Conservation (phyloP, 2,888 invertebrate genomes). For the Drosophila mayaguana region DNA sequence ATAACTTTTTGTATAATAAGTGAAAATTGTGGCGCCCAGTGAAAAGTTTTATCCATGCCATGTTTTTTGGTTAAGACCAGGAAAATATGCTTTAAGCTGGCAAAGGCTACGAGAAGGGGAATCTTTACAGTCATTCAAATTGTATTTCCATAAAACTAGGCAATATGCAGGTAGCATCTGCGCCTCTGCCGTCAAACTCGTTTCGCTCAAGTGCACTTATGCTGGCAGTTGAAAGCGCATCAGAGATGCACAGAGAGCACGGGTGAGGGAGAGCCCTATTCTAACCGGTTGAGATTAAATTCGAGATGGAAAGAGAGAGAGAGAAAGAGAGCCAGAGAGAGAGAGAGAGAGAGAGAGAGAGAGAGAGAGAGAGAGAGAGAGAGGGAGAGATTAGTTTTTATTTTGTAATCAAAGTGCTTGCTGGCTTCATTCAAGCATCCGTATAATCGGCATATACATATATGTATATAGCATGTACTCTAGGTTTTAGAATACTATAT, state of each 20-base stretch:
- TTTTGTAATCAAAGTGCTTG: slow-evolving; percentile 44
- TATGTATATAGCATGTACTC: neutral
- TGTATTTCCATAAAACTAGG: neutral
- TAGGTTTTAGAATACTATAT: neutral
- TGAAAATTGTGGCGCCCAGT: slow-evolving; percentile 14
- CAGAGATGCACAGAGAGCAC: neutral
- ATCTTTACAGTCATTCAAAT: neutral
- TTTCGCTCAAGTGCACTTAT: slow-evolving; percentile 12
- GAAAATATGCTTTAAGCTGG: neutral
- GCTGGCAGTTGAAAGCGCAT: slow-evolving; percentile 2
- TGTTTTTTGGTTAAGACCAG: neutral
- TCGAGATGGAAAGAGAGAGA: neutral
- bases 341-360: neutral
- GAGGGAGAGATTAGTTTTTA: neutral
- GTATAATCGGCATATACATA: neutral
- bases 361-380: neutral
- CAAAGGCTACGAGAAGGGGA: neutral
- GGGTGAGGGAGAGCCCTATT: neutral
- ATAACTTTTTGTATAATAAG: slow-evolving; percentile 43
- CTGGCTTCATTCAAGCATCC: slow-evolving; percentile 20
- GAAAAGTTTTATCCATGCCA: slow-evolving; percentile 6
- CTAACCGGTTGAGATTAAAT: slow-evolving; percentile 31
- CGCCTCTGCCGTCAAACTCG: slow-evolving; percentile 24
- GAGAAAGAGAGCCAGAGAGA: too few species aligned
- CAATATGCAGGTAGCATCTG: neutral